Conservation (phyloP, 2,113 vertebrate genomes). For the Penelope pileata region DNA sequence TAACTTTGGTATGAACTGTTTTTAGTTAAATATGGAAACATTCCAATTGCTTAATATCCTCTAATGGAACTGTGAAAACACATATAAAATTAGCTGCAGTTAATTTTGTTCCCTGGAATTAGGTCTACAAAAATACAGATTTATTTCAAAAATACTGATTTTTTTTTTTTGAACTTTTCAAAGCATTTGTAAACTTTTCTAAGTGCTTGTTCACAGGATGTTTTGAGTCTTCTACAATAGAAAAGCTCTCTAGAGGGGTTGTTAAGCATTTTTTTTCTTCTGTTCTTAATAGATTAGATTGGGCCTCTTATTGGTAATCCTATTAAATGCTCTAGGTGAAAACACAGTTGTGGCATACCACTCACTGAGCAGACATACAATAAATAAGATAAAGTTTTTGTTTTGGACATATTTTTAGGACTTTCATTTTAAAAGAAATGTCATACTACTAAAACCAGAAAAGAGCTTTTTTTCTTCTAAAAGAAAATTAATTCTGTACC, state of each 20-base stretch:
- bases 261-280: neutral
- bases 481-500: neutral
- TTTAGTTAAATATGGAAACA: neutral
- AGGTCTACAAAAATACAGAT: neutral
- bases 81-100: conserved; percentile 16
- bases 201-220: neutral
- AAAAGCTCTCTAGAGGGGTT: neutral
- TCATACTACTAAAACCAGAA: neutral
- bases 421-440: neutral
- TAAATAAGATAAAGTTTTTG: neutral
- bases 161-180: neutral
- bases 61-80: conserved; percentile 26
- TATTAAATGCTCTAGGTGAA: neutral
- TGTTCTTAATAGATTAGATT: neutral
- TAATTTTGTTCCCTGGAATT: conserved; percentile 6
- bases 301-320: neutral
- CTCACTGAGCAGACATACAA: accelerated
- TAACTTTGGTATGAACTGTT: neutral
- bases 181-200: neutral
- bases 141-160: neutral
- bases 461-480: neutral
- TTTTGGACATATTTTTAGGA: neutral
- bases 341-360: neutral
- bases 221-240: neutral
- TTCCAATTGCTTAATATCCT: conserved; percentile 20